These are phyloP conservation scores for Macrosiphum euphorbiae DNA, from an alignment of 2,888 invertebrate species.

Conservation along the genomic window DNA sequence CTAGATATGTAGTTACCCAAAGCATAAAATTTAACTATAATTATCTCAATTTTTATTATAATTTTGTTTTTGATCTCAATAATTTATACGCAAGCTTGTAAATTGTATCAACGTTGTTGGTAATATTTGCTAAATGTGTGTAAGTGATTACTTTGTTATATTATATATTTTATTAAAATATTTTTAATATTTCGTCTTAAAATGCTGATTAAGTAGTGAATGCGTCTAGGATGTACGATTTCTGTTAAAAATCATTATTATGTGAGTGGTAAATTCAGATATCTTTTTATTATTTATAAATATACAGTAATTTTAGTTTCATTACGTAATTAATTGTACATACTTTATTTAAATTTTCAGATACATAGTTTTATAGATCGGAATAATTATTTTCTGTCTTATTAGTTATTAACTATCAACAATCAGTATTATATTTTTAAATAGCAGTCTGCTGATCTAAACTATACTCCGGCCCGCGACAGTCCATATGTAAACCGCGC, in stretches of 20 bases:
- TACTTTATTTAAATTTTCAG: neutral
- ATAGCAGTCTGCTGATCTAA: too few species aligned
- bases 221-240: neutral
- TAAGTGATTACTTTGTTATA: too few species aligned
- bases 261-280: neutral
- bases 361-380: too few species aligned
- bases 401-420: neutral
- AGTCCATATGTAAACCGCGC: too few species aligned
- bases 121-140: neutral
- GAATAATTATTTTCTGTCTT: neutral
- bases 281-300: neutral
- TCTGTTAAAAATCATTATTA: neutral
- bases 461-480: too few species aligned
- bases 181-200: neutral
- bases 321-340: neutral
- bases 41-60: too few species aligned
- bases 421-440: neutral
- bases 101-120: neutral
- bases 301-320: neutral
- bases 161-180: neutral
- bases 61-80: too few species aligned
- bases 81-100: neutral
- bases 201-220: neutral
- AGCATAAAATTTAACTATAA: neutral
- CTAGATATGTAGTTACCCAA: neutral